Base-by-base conservation (phyloP, 2,797 vertebrate species). In the Paramormyrops hopkinsi region DNA sequence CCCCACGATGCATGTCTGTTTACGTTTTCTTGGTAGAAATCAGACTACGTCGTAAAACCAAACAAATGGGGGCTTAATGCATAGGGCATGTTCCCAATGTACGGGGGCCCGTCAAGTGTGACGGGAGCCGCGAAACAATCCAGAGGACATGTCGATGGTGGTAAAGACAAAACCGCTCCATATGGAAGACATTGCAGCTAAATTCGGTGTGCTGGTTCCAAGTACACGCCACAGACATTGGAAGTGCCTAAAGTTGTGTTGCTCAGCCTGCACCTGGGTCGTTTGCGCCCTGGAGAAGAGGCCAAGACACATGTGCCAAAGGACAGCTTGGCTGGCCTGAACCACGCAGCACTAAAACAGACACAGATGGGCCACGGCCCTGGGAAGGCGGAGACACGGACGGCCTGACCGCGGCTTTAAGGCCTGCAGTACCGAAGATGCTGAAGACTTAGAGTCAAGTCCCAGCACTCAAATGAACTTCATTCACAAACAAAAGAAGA, bases 171-270 rank as follows among this genome's bases (percentile, higher is more conserved):
- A 69, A 92, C 54, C 88, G 54, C 19, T 85, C 84, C 94, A 96
- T 94, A 90, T 93, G 94, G 93, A 92, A 94, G 88, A 90, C 89
- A 95, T 94, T 94, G 91, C 44, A 88, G 88, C 89, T 89, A 93
- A 95, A 95, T 94, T 94, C 90, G 89, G 91, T 93, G 94, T 93
- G 94, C 94, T 95, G 94, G 93, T 62, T 54, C 25, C 76, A 62
- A 25, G 56, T 82, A 89, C 79, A 62, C 79, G 8, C 25, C 53
- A 19, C 82, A 65, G 25, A 85, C 54, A 33, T 50, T 3, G 14
- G n/a, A 12, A 56, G 79, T 37, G 41, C 48, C 73, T 50, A 0
- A 82, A 84, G 79, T 19, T 8, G 53, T 44, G 54, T 46, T 62
- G 54, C 84, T 41, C 53, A 65, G 37, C 9, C 79, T 84, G 41